Base-by-base conservation (phyloP, 2,888 invertebrate genomes). In the Ochropleura leucogaster region DNA sequence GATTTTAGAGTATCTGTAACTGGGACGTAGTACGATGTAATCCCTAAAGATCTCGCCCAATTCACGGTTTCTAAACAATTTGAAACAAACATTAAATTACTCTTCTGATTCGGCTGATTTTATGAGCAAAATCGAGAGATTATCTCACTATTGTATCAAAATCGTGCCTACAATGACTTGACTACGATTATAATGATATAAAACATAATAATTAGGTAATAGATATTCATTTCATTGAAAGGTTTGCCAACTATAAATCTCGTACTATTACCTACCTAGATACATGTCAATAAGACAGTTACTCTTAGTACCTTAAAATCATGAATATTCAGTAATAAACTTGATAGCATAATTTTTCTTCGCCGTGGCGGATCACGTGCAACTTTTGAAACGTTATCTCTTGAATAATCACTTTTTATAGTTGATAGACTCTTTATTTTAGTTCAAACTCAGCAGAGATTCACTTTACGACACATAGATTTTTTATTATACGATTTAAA, bases 391-490 rank as follows among this genome's bases (percentile, higher is more conserved):
- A 72, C 72, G 44, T 80, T 88, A 88, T 84, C 82, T 80, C 47
- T 57, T 63, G 81, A 83, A 87, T 81, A 85, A 89, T 77, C 74
- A 64, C 76, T 75, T 86, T 84, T 82, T 70, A 83, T 78, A 74
- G 64, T 85, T 83, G 72, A 88, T 88, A 82, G 74, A 84, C 77
- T 81, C 75, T 85, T 85, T 77, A 82, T 82, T 85, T 76, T n/a
- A 74, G 73, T 82, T 78, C 44, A 72, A 68, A 80, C 66, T 71
- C 77, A 75, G 71, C 77, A 72, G 71, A 79, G 53, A n/a, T 72
- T 80, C 62, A 75, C 47, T 83, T 80, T 79, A 86, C 73, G 83
- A 79, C 63, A 77, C 71, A 60, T 44, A 62, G 40, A 47, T 67
- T 68, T 84, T 84, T 83, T 85, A 88, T 83, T 76, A 74, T 68